Base-by-base conservation (phyloP, 2,797 vertebrate genomes). In the Sarcoramphus papa region DNA sequence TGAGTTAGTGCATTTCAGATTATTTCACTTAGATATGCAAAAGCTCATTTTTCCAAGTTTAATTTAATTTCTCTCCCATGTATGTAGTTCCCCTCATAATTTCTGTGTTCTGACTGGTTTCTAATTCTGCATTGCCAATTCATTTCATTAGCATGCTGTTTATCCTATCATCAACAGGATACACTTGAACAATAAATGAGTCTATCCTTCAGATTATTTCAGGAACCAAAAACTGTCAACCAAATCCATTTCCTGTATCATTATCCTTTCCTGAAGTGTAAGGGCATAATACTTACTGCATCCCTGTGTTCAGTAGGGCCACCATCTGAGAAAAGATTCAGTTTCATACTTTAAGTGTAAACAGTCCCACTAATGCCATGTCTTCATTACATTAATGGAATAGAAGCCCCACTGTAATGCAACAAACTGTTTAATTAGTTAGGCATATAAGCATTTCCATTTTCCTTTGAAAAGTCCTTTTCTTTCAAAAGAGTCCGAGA, bases 401-500 rank as follows among this genome's bases (percentile, higher is more conserved):
- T 5, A 83, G 78, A 92, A 77, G 30, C 28, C 48, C 30, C 41
- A 63, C 45, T 70, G 54, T 83, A 82, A 87, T 56, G n/a, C 15
- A 24, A n/a, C 33, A 64, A 93, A 60, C 67, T 76, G 17, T 79
- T 95, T 92, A 92, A 94, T 95, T 93, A 91, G 70, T 85, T 79
- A 65, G 37, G 27, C 4, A 2, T 50, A 50, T 53, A 88, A 90
- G 20, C 28, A 43, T 80, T 83, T 72, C 56, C 48, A 50, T 80
- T 92, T 93, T 72, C 53, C 65, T 81, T 80, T 93, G 53, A 79
- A 84, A 93, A 90, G 69, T 63, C 72, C 45, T 86, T 72, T 77
- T 63, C 67, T 82, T 88, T 93, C 28, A 41, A 40, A 76, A 24
- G 47, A 91, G 51, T 35, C 43, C 57, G 51, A 80, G 72, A 90